A percentile compares a stretch with the other conserved stretches of the same genome.
Conservation (phyloP, 2,888 invertebrate species). For the Drosophila paramelanica region DNA sequence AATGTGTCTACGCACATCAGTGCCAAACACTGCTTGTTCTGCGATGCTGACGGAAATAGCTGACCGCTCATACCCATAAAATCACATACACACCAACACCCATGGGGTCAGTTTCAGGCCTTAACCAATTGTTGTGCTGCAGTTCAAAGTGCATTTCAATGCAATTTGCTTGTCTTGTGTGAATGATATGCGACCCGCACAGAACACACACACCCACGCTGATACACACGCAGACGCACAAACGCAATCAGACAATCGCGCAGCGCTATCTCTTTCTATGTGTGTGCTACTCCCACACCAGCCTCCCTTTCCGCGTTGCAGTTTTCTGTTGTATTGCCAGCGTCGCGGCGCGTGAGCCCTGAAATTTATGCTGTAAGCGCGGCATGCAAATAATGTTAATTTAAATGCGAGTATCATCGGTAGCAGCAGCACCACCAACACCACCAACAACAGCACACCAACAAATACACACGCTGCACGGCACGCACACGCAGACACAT, state of each 20-base stretch:
- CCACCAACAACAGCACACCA: constrained; percentile 27
- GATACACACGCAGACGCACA: not conserved
- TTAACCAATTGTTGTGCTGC: constrained; percentile 20
- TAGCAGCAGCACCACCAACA: constrained; percentile 41
- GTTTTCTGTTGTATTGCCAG: constrained; percentile 9
- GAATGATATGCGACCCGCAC: constrained; percentile 26
- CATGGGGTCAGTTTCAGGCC: not conserved
- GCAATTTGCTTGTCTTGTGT: constrained; percentile 37
- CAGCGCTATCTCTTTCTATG: not conserved
- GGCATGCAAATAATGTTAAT: constrained; percentile 78
- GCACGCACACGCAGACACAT: constrained; percentile 15
- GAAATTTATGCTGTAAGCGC: constrained; percentile 75
- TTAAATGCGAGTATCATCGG: constrained; percentile 77
- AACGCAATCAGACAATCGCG: not conserved
- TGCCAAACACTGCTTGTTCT: constrained; percentile 10
- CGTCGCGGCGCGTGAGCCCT: constrained; percentile 39
- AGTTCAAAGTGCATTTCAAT: constrained; percentile 53
- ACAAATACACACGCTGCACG: constrained; percentile 16
- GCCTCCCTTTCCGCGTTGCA: not conserved
- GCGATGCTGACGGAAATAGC: not conserved
- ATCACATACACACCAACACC: not conserved
- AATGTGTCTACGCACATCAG: constrained; percentile 3
- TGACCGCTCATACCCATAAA: not conserved
- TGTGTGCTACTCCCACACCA: not conserved
- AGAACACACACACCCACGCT: not conserved